Evolutionary conservation across 2,888 invertebrate species (phyloP).

Genomic region (Scaeva pyrastri): DNA sequence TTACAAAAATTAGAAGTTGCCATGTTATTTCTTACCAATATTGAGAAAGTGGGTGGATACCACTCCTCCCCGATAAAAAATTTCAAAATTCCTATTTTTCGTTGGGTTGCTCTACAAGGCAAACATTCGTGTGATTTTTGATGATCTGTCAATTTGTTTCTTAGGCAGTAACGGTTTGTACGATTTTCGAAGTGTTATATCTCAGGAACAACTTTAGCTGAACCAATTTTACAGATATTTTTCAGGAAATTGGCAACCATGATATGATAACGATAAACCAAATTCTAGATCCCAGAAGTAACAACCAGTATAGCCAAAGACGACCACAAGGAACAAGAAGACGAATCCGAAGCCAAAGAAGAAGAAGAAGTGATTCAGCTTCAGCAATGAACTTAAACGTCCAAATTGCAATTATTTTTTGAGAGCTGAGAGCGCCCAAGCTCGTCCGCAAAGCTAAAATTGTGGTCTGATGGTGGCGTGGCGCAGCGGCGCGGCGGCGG

Average conservation of each 20-base stretch:
- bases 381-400: slow-evolving; percentile 20
- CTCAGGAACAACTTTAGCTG: no score
- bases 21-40: no score
- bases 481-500: no score
- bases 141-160: no score
- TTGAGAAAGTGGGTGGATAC: no score
- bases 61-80: no score
- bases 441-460: neutral
- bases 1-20: no score
- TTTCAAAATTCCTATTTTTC: no score
- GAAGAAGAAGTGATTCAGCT: slow-evolving; percentile 42
- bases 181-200: no score
- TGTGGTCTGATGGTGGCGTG: neutral
- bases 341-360: slow-evolving; percentile 5
- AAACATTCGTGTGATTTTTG: no score
- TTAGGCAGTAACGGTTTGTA: no score
- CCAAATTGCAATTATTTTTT: slow-evolving; percentile 59
- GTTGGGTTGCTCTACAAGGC: no score
- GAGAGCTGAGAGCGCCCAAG: slow-evolving; percentile 40
- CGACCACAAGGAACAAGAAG: slow-evolving; percentile 23
- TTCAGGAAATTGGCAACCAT: slow-evolving; percentile 6
- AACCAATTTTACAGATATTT: neutral
- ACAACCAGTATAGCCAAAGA: slow-evolving; percentile 6
- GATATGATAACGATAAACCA: slow-evolving; percentile 6
- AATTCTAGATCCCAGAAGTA: slow-evolving; percentile 17